phyloP scores from a whole-genome alignment of 2,888 invertebrate species.

The Stegana nigrithorax region DNA sequence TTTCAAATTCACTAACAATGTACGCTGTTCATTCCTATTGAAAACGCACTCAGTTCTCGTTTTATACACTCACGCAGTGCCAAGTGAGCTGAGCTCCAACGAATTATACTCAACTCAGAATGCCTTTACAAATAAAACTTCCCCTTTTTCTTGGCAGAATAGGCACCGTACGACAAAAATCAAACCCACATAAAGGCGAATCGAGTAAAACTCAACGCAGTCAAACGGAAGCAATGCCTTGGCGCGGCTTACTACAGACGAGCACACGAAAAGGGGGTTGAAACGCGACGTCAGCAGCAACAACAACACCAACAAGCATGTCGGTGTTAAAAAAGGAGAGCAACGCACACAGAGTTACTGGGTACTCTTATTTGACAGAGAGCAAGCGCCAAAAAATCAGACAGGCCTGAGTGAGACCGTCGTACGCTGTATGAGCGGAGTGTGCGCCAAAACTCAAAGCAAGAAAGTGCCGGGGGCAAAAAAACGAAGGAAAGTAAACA shows the following conservation, averaged over 20 bases:
- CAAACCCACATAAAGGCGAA: background rate
- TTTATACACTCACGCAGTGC: too few species aligned
- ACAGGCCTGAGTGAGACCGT: background rate
- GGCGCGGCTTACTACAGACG: background rate
- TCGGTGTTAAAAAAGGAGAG: too few species aligned
- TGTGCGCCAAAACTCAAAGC: background rate
- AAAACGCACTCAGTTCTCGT: too few species aligned
- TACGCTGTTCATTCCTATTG: too few species aligned
- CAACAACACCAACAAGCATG: too few species aligned
- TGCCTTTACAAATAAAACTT: background rate
- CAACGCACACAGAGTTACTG: too few species aligned
- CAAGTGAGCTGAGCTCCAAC: constrained; percentile 1
- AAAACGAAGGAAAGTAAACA: background rate
- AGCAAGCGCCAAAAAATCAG: background rate
- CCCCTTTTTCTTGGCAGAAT: background rate
- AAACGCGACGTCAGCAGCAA: background rate
- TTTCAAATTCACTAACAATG: too few species aligned
- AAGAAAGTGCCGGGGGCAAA: background rate
- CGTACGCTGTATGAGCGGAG: background rate
- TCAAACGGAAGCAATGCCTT: background rate
- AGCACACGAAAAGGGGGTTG: constrained; percentile 11
- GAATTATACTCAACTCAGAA: background rate
- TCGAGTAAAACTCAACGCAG: background rate
- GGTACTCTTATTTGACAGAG: too few species aligned
- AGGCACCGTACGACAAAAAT: too few species aligned